phyloP scores from a whole-genome alignment of 37 sponge, comb jelly and placozoan genomes.

The Hormiphora californensis region DNA sequence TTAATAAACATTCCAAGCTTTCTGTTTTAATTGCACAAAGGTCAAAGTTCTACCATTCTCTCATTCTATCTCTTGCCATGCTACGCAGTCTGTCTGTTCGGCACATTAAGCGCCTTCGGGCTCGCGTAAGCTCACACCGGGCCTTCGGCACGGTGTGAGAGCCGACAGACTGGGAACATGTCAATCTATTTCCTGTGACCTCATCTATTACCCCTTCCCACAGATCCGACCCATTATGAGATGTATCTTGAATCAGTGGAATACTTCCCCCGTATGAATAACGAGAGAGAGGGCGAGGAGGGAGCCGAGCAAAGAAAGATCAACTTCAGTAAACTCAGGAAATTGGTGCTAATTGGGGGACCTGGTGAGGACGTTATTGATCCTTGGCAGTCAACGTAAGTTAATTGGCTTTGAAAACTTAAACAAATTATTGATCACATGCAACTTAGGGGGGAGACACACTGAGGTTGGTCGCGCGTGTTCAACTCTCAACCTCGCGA shows the following conservation, averaged over 20 bases:
- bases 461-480: too few relatives aligned
- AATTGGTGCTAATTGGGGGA: background rate
- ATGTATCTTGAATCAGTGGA: background rate
- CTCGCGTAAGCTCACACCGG: background rate
- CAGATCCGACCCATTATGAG: conserved; percentile 1
- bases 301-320: background rate
- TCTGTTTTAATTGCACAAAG: too few relatives aligned
- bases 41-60: too few relatives aligned
- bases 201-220: background rate
- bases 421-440: too few relatives aligned
- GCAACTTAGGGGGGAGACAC: too few relatives aligned
- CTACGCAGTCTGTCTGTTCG: too few relatives aligned
- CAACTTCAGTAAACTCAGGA: background rate
- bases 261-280: background rate
- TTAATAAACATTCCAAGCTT: background rate
- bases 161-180: background rate
- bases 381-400: conserved; percentile 13
- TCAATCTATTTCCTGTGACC: background rate
- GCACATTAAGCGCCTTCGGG: too few relatives aligned
- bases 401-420: background rate
- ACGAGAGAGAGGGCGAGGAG: background rate
- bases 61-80: too few relatives aligned
- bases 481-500: too few relatives aligned
- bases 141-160: background rate
- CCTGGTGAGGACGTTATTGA: background rate